Evolutionary conservation across 1,140 invertebrate species (phyloP).

Genomic region (Neuroterus valhalla): DNA sequence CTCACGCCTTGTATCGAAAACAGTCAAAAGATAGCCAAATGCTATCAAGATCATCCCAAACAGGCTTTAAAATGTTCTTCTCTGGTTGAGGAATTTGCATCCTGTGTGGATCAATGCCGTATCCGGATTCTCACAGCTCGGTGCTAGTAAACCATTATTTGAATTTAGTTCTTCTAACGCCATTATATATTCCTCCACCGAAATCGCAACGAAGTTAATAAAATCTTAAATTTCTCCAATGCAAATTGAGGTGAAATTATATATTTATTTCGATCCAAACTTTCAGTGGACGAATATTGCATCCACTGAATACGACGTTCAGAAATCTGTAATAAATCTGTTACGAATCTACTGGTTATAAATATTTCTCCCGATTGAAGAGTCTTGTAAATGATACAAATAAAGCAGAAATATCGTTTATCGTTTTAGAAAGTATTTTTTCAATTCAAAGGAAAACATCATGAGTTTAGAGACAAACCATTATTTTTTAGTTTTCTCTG

Average conservation of each 20-base stretch:
- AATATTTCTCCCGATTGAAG: background rate
- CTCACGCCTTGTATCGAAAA: conserved; percentile 72
- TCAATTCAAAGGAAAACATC: conserved; percentile 13
- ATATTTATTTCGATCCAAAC: background rate
- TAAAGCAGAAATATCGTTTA: conserved; percentile 17
- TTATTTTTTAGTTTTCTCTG: no score
- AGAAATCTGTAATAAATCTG: background rate
- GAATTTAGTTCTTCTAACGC: conserved; percentile 8
- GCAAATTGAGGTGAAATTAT: background rate
- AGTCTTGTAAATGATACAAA: conserved; percentile 14
- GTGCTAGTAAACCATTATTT: conserved; percentile 25
- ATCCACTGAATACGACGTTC: background rate
- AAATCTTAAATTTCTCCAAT: background rate
- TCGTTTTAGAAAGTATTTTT: conserved; percentile 23
- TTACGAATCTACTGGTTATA: background rate
- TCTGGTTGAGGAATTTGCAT: conserved; percentile 74
- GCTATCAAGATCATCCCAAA: conserved; percentile 74
- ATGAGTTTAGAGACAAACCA: background rate
- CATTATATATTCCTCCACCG: background rate
- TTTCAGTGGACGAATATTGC: background rate
- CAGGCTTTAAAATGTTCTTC: conserved; percentile 74
- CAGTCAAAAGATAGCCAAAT: conserved; percentile 73
- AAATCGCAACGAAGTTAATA: background rate
- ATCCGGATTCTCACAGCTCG: conserved; percentile 56
- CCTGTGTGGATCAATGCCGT: conserved; percentile 74